These are phyloP conservation scores for Melipona quadrifasciata DNA, from an alignment of 1,140 invertebrate species.

Conservation along the genomic window DNA sequence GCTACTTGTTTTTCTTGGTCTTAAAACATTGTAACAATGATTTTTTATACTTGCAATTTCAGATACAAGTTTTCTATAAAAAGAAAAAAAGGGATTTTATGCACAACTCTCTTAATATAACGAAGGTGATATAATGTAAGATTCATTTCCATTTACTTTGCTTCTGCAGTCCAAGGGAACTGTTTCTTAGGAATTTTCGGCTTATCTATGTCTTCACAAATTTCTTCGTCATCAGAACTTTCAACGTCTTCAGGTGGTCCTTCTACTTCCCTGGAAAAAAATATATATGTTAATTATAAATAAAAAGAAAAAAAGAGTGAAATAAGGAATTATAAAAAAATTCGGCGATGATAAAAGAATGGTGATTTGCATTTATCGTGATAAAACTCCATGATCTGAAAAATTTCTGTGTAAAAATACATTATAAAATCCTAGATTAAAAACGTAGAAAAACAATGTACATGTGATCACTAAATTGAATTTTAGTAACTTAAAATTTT, in stretches of 20 bases:
- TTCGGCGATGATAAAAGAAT: conserved; percentile 56
- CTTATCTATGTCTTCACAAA: conserved; percentile 78
- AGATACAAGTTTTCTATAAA: conserved; percentile 71
- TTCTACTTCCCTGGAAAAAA: conserved; percentile 72
- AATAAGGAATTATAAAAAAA: conserved; percentile 14
- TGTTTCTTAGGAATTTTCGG: conserved; percentile 82
- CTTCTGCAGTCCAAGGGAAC: conserved; percentile 83
- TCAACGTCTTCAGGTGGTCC: conserved; percentile 74
- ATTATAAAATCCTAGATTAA: conserved; percentile 25
- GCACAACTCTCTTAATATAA: background rate
- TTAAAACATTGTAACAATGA: conserved; percentile 76
- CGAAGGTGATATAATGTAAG: background rate
- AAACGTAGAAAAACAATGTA: conserved; percentile 14
- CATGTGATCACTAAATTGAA: conserved; percentile 45
- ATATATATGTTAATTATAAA: conserved; percentile 52
- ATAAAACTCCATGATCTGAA: conserved; percentile 49
- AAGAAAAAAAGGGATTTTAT: conserved; percentile 24
- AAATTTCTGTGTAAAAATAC: conserved; percentile 17
- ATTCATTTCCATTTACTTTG: conserved; percentile 78
- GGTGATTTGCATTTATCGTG: conserved; percentile 55
- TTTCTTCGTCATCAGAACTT: conserved; percentile 76
- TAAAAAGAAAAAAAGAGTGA: conserved; percentile 2
- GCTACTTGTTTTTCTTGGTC: conserved; percentile 81
- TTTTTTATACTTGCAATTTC: conserved; percentile 73
- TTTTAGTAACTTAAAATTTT: conserved; percentile 41